Evolutionary conservation across 2,113 vertebrate species (phyloP).

Genomic region (Onychostruthus taczanowskii): DNA sequence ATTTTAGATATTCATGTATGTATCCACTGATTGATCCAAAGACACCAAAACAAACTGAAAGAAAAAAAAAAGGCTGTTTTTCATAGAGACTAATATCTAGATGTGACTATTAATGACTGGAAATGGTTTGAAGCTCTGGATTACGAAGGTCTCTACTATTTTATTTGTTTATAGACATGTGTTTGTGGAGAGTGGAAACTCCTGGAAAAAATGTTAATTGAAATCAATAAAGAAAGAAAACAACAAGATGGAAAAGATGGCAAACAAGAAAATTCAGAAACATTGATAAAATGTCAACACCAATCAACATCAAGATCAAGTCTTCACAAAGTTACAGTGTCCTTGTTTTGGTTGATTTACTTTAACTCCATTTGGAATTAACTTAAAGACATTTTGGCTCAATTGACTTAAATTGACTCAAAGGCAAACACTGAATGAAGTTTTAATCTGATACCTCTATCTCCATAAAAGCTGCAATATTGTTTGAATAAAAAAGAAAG

Average conservation of each 20-base stretch:
- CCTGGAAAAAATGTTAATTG: not conserved
- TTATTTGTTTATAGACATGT: not conserved
- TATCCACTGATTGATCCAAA: not conserved
- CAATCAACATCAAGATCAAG: constrained; percentile 49
- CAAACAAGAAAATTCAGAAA: constrained; percentile 47
- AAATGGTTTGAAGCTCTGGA: not conserved
- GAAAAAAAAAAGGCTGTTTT: not conserved
- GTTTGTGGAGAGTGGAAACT: not conserved
- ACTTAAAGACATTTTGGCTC: not conserved
- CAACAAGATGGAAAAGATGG: constrained; percentile 26
- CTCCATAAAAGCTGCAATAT: not conserved
- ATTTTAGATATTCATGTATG: not conserved
- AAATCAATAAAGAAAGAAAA: constrained; percentile 56
- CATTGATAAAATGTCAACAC: constrained; percentile 65
- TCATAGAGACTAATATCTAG: not conserved
- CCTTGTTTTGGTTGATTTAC: constrained; percentile 46
- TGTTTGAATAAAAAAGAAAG: not conserved
- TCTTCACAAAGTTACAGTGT: constrained; percentile 45
- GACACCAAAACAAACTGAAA: not conserved
- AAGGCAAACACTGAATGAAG: not conserved
- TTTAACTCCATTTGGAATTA: constrained; percentile 22
- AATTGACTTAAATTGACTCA: not conserved
- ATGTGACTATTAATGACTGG: not conserved
- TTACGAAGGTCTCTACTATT: not conserved
- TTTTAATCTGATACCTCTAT: not conserved